Conservation (phyloP, 2,113 vertebrate genomes). For the Camarhynchus parvulus region DNA sequence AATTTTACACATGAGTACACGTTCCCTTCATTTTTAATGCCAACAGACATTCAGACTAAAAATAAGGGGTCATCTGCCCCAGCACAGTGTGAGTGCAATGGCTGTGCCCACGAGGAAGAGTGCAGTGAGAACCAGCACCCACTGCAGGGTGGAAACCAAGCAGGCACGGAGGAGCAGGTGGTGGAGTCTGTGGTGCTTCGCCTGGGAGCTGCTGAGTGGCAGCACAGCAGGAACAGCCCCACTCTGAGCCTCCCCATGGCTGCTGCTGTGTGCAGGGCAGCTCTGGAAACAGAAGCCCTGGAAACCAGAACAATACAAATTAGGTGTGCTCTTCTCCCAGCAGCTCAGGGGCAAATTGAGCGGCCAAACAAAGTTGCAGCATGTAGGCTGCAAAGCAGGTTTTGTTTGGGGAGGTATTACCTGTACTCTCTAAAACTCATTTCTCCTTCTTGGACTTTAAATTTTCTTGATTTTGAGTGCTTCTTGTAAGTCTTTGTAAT, state of each 20-base stretch:
- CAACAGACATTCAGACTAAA: background rate
- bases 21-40: background rate
- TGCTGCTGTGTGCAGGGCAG: background rate
- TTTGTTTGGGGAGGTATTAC: background rate
- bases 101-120: background rate
- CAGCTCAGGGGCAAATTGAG: background rate
- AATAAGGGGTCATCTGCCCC: background rate
- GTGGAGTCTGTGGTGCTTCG: background rate
- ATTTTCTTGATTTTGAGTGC: background rate
- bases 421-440: background rate
- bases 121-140: background rate
- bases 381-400: background rate
- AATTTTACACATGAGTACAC: background rate
- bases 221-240: background rate
- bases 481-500: background rate
- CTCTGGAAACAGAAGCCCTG: background rate
- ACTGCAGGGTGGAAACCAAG: background rate
- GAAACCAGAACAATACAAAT: background rate
- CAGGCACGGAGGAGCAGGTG: background rate
- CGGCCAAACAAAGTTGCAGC: background rate
- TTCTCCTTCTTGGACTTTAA: background rate
- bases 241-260: background rate
- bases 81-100: background rate
- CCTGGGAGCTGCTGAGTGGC: background rate
- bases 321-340: background rate